Base-by-base conservation (phyloP, 2,888 invertebrate genomes). In the Zygogramma bicolorata region DNA sequence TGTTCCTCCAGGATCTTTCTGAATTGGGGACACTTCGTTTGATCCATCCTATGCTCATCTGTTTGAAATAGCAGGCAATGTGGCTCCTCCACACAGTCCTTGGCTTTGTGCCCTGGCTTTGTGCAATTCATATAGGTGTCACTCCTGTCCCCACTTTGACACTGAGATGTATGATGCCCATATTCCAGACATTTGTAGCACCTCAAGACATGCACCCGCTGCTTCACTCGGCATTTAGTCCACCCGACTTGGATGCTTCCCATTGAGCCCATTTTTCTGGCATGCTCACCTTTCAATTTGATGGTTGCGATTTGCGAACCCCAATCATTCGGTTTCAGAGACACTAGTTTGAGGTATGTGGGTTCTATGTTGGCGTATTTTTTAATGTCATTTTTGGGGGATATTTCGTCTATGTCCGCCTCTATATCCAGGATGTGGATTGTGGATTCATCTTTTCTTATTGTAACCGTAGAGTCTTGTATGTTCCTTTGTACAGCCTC, bases 361-460 rank as follows among this genome's bases (percentile, higher is more conserved):
- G n/a, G n/a, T n/a, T n/a, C n/a, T n/a, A n/a, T n/a, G n/a, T n/a
- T n/a, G n/a, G n/a, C n/a, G n/a, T n/a, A n/a, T n/a, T n/a, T n/a
- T n/a, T n/a, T n/a, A n/a, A n/a, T n/a, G n/a, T n/a, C n/a, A n/a
- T n/a, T n/a, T n/a, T n/a, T n/a, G n/a, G n/a, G n/a, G n/a, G n/a
- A n/a, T n/a, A n/a, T n/a, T n/a, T n/a, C n/a, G n/a, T n/a, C n/a
- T n/a, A n/a, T n/a, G n/a, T n/a, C n/a, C n/a, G n/a, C n/a, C n/a
- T n/a, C n/a, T n/a, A n/a, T n/a, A n/a, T n/a, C n/a, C n/a, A n/a
- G n/a, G n/a, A n/a, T n/a, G n/a, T n/a, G n/a, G n/a, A 61, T 61
- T 2, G 38, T 61, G 20, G 61, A 62, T 42, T 62, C 42, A 42
- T 62, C 22, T 62, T 62, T 60, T 20, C 31, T 29, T 59, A 60